A percentile compares a stretch with the other conserved stretches of the same genome.
phyloP scores from a whole-genome alignment of 2,113 vertebrate genomes.

The Fregetta grallaria region DNA sequence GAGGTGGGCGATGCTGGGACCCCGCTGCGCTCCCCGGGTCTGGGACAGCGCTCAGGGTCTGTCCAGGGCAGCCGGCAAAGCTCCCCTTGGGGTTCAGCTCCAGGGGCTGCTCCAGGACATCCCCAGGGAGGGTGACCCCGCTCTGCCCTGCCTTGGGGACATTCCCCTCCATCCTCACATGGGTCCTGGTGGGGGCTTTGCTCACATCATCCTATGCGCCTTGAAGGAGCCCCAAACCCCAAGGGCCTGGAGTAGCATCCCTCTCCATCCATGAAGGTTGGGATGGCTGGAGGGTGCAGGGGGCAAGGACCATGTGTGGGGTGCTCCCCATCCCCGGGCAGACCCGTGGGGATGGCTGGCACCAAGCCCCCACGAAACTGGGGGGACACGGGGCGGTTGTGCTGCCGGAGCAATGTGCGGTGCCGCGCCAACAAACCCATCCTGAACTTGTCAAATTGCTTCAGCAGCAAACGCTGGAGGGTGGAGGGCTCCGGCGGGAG shows the following conservation, averaged over 20 bases:
- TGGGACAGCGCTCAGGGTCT: rapidly evolving
- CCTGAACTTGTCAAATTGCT: no score
- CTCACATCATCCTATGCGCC: rapidly evolving
- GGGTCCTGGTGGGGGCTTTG: not conserved
- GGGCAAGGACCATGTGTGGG: rapidly evolving
- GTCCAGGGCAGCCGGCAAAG: not conserved
- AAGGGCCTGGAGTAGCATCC: not conserved
- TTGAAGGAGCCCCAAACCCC: not conserved
- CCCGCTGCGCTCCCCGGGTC: rapidly evolving
- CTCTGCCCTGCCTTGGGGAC: not conserved
- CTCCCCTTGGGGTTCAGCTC: rapidly evolving
- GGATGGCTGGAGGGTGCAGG: not conserved
- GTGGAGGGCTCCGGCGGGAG: not conserved
- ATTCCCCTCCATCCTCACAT: not conserved
- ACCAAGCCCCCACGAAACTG: rapidly evolving
- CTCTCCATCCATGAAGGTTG: rapidly evolving
- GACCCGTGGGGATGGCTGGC: not conserved
- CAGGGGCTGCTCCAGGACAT: not conserved
- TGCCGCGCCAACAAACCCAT: rapidly evolving
- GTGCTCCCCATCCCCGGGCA: not conserved
- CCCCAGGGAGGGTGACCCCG: not conserved
- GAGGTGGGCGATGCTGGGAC: not conserved
- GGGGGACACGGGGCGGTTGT: rapidly evolving
- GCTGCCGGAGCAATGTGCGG: rapidly evolving
- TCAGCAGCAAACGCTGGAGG: rapidly evolving